phyloP scores from a whole-genome alignment of 2,888 invertebrate genomes.

The Nycteola revayana region DNA sequence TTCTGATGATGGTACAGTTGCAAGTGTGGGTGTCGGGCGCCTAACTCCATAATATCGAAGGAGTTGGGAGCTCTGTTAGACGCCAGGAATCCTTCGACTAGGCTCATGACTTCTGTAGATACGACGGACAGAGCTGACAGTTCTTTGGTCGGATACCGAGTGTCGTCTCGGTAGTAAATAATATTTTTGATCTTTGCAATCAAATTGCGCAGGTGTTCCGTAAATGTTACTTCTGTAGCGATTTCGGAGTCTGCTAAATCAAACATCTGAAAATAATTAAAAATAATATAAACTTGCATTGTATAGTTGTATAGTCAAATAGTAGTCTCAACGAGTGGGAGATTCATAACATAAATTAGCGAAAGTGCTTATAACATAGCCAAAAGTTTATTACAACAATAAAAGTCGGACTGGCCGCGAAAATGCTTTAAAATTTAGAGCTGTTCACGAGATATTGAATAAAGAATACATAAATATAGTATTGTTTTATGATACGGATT shows the following conservation, averaged over 20 bases:
- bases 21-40: constrained; percentile 68
- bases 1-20: constrained; percentile 76
- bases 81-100: constrained; percentile 82
- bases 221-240: constrained; percentile 86
- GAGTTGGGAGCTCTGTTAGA: constrained; percentile 74
- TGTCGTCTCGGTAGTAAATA: constrained; percentile 67
- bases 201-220: constrained; percentile 82
- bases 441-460: no score
- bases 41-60: constrained; percentile 71
- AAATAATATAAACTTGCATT: no score
- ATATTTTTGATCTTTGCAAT: constrained; percentile 77
- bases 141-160: constrained; percentile 74
- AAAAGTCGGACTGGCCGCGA: no score
- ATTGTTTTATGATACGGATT: not conserved
- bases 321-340: no score
- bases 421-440: no score
- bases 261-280: constrained; percentile 84
- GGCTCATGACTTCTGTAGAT: constrained; percentile 82
- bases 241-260: constrained; percentile 84
- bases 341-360: no score
- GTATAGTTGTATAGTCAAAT: no score
- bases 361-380: no score
- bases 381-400: no score
- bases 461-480: not conserved
- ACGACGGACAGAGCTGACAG: constrained; percentile 82